Percentiles rank a stretch among this genome's conserved stretches.
Conservation (phyloP, 2,113 vertebrate genomes). For the Podarcis raffonei region DNA sequence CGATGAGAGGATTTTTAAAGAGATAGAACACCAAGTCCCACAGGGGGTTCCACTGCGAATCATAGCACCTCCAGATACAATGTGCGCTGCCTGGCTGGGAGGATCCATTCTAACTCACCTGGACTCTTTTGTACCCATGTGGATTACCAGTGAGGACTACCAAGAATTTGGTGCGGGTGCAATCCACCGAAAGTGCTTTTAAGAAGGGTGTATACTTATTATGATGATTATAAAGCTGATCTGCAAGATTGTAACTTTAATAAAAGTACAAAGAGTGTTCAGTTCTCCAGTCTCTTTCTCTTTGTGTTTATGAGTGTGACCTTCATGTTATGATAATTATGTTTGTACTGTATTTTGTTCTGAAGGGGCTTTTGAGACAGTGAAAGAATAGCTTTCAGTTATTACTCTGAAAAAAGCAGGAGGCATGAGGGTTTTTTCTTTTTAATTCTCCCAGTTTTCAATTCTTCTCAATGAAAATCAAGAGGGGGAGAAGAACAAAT, state of each 20-base stretch:
- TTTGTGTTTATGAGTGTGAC: not conserved
- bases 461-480: not conserved
- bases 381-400: not conserved
- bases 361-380: not conserved
- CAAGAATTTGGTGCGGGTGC: slow-evolving; percentile 20
- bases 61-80: slow-evolving; percentile 76
- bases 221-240: not conserved
- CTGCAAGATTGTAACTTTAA: not conserved
- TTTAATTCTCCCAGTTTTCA: not conserved
- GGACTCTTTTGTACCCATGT: slow-evolving; percentile 86
- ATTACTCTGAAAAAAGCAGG: not conserved
- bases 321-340: not conserved
- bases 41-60: slow-evolving; percentile 86
- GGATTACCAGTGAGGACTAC: slow-evolving; percentile 85
- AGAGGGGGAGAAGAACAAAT: no score
- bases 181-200: slow-evolving; percentile 25
- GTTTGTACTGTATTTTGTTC: not conserved
- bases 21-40: slow-evolving; percentile 82
- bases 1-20: slow-evolving; percentile 86
- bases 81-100: not conserved
- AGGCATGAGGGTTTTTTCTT: not conserved
- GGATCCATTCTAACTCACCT: slow-evolving; percentile 74
- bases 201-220: not conserved
- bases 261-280: not conserved
- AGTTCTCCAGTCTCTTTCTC: not conserved